Evolutionary conservation across 2,797 vertebrate genomes (phyloP).

Genomic region (Anguilla anguilla): DNA sequence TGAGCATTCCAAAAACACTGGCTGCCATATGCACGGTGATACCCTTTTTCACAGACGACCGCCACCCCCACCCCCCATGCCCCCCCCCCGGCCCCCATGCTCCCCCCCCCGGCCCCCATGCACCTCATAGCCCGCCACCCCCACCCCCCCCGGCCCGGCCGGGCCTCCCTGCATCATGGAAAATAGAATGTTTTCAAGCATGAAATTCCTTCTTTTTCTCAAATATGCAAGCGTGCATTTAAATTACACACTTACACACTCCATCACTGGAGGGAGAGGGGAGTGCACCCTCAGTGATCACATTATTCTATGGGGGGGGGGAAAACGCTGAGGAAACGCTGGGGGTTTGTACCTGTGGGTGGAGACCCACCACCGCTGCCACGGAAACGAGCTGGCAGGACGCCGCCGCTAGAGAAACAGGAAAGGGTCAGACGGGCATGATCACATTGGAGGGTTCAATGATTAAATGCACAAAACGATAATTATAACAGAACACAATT

Average conservation of each 20-base stretch:
- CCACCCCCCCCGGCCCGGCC: no score
- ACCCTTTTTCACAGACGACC: not conserved
- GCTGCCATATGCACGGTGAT: not conserved
- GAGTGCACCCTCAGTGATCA: not conserved
- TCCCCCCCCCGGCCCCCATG: no score
- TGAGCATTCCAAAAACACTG: not conserved
- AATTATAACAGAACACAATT: not conserved
- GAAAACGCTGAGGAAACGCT: no score
- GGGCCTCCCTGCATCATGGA: not conserved
- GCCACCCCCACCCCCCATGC: no score
- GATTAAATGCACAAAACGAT: not conserved
- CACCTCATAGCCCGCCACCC: no score
- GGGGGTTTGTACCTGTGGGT: not conserved
- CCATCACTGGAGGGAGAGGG: not conserved
- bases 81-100: not conserved
- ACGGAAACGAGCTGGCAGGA: slow-evolving; percentile 37
- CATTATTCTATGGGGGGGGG: not conserved
- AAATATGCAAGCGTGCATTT: not conserved
- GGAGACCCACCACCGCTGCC: slow-evolving; percentile 32
- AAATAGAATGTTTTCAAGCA: slow-evolving; percentile 4
- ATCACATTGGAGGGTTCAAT: not conserved
- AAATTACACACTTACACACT: not conserved
- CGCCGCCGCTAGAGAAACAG: no score
- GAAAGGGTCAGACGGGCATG: no score
- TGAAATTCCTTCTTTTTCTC: not conserved